Percentiles rank a stretch among this genome's conserved stretches.
These are phyloP conservation scores for Azemiops feae DNA, from an alignment of 2,113 vertebrate species.

Conservation along the genomic window DNA sequence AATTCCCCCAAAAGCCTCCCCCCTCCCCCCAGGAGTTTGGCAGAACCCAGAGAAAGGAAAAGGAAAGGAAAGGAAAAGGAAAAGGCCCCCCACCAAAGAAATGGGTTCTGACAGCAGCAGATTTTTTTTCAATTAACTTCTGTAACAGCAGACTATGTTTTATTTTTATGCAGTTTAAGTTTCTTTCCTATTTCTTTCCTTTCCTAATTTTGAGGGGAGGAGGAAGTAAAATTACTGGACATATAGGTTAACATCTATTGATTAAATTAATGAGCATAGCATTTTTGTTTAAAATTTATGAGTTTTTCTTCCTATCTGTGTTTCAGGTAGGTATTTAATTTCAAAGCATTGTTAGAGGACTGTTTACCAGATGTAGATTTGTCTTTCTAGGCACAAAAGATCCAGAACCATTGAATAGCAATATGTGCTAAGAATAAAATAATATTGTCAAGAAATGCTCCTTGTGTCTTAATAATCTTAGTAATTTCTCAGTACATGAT, in stretches of 20 bases:
- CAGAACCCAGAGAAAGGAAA: no score
- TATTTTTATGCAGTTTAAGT: not conserved
- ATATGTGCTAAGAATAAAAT: constrained; percentile 11
- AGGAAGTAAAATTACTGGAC: not conserved
- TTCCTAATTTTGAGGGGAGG: not conserved
- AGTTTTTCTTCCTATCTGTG: not conserved
- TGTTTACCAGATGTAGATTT: not conserved
- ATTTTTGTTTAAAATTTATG: not conserved
- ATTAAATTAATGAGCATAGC: not conserved
- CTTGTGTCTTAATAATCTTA: not conserved
- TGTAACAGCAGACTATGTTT: not conserved
- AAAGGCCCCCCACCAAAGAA: no score
- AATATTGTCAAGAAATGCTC: not conserved
- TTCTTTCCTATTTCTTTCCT: not conserved
- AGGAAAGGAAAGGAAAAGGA: no score
- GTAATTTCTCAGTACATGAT: not conserved
- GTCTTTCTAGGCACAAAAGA: not conserved
- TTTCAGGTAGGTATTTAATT: not conserved
- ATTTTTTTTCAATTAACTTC: constrained; percentile 10
- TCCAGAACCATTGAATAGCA: not conserved
- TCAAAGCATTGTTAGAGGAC: constrained; percentile 16
- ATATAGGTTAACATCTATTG: not conserved
- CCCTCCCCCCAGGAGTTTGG: no score
- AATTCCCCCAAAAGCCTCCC: no score
- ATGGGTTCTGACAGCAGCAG: not conserved